Evolutionary conservation across 1,140 invertebrate species (phyloP), one percentile per base, ranked within the genome.

Genomic region (Drosophila parabipectinata): DNA sequence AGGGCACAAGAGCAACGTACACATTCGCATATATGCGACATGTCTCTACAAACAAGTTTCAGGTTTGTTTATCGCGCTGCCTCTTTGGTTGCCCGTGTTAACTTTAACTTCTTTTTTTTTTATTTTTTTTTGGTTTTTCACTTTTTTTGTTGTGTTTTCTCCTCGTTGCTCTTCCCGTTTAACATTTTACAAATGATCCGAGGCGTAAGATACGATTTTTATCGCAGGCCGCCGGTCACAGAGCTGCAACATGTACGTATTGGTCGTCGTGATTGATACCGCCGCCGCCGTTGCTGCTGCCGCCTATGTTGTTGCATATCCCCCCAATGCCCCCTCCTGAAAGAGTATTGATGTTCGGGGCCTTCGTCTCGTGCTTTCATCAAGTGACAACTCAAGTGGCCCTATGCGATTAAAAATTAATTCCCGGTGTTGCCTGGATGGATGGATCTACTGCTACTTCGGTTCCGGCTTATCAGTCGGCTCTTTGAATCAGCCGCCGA

Each of bases 351-450:
- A 10, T 28, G 15, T 30, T 30, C 14, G 37, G 26, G 1, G 52
- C 51, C 32, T 24, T 10, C 34, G 50, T 51, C 68, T 60, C 47
- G 30, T 63, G 44, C 76, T 50, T 50, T 58, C 60, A 60, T 67
- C 66, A 73, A 82, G 55, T 79, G 82, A 87, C 82, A 87, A 82
- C 71, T 87, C 83, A 87, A 87, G 83, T 87, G 83, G 83, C 71
- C 60, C 71, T 89, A 83, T 62, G 79, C 83, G 83, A 87, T 87
- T 87, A 87, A 87, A 87, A 87, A 83, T 79, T 87, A 87, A 87
- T 87, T 87, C 83, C 73, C 79, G 80, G 83, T 69, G 74, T 77
- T 77, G 77, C 60, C 56, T 51, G 73, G 45, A 77, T 56, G 55
- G 74, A 64, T 34, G 52, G 50, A 60, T 57, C 50, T 47, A 44